Evolutionary conservation across 2,113 vertebrate species (phyloP), one percentile per base, ranked within the genome.

Genomic region (Platysteira castanea): DNA sequence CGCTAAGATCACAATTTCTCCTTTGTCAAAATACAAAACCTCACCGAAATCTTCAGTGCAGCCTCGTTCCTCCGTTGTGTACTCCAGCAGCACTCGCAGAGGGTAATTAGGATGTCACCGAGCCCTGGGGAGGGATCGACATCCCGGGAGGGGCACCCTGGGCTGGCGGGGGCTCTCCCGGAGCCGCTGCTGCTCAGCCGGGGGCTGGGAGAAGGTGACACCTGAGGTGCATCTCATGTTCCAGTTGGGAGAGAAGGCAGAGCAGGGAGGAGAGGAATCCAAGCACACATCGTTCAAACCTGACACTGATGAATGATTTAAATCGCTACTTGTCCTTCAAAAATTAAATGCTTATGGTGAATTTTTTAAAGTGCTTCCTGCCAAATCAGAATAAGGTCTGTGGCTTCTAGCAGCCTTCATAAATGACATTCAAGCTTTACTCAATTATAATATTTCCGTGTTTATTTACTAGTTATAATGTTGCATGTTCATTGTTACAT

Each of bases 81-180:
- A 5, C 76, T 31, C 1, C 37, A 17, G 0, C 42, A 17, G 54
- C 63, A 13, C 47, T 15, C 6, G n/a, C 13, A 20, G 31, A 30
- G 17, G 23, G 35, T 12, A 5, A 60, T 57, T 26, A 7, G 30
- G 67, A 50, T 44, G 50, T 61, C 63, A 37, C 13, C 77, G 35
- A 82, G 13, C 0, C 0, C 39, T 41, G 35, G 42, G 65, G 19
- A n/a, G 33, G 67, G 41, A 44, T 28, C 0, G 0, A 20, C 23
- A 7, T 4, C 42, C 49, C 7, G 6, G 59, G 31, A n/a, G 15
- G 0, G 13, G 2, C 74, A n/a, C 4, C 17, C 17, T 7, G 5
- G 39, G 49, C 5, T 27, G 63, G 11, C 15, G 50, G 54, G 24
- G n/a, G 31, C 14, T 75, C 28, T 12, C 37, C 1, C 0, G 17